These are phyloP conservation scores for Triplophysa tibetana DNA, from an alignment of 2,113 vertebrate species.

Conservation along the genomic window DNA sequence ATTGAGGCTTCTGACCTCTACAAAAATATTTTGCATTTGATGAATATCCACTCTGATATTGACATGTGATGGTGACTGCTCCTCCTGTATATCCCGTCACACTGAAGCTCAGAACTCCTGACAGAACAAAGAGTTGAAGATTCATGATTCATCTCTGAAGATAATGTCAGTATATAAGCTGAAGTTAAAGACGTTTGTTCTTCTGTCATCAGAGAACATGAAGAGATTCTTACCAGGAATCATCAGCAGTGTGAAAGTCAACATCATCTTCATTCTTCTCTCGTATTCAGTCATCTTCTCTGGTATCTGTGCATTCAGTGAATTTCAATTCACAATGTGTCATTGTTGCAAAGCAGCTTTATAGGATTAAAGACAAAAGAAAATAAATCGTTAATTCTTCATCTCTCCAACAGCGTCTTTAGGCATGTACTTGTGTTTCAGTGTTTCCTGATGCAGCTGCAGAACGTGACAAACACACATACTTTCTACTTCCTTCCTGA, in stretches of 20 bases:
- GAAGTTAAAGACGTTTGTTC: background rate
- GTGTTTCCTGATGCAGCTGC: too few relatives aligned
- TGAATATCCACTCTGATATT: constrained; percentile 21
- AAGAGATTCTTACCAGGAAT: background rate
- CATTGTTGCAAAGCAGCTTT: too few relatives aligned
- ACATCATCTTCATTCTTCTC: constrained; percentile 56
- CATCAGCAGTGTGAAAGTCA: constrained; percentile 15
- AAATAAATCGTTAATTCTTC: too few relatives aligned
- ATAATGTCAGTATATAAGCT: background rate
- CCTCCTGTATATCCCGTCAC: constrained; percentile 31
- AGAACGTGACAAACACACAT: too few relatives aligned
- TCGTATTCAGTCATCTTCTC: background rate
- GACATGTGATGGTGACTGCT: constrained; percentile 40
- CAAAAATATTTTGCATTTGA: background rate
- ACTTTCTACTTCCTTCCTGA: too few relatives aligned
- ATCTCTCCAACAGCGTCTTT: too few relatives aligned
- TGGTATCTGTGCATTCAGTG: background rate
- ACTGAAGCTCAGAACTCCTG: background rate
- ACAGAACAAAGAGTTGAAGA: background rate
- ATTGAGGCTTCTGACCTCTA: too few relatives aligned
- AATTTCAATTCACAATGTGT: too few relatives aligned
- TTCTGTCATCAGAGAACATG: background rate
- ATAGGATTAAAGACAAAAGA: too few relatives aligned
- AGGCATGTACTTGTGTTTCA: too few relatives aligned
- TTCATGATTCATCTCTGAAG: background rate